Percentiles rank a stretch among this genome's conserved stretches.
phyloP scores from a whole-genome alignment of 2,797 vertebrate species.

The Danio kyathit region DNA sequence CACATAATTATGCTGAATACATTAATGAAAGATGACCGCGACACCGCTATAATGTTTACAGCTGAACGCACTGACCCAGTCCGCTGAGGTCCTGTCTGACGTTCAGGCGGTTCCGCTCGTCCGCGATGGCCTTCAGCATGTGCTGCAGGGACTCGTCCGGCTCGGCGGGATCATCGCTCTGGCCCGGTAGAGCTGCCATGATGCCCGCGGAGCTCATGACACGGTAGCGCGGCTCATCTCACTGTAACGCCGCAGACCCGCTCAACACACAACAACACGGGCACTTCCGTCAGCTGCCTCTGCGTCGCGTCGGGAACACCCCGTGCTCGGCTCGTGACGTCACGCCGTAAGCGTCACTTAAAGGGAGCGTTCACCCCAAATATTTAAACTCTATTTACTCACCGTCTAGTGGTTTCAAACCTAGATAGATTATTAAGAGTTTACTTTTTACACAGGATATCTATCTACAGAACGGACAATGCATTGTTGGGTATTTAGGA shows the following conservation, averaged over 20 bases:
- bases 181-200: conserved; percentile 82
- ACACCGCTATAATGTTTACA: background rate
- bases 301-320: conserved; percentile 40
- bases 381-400: no score
- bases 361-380: no score
- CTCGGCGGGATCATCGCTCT: conserved; percentile 75
- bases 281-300: conserved; percentile 26
- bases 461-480: no score
- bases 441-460: no score
- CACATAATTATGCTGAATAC: background rate
- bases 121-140: conserved; percentile 84
- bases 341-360: background rate
- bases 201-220: conserved; percentile 80
- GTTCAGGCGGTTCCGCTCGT: conserved; percentile 80
- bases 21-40: no score
- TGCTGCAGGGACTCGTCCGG: conserved; percentile 80
- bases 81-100: conserved; percentile 80
- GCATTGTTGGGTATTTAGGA: no score
- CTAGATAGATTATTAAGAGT: no score
- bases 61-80: conserved; percentile 71
- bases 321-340: conserved; percentile 1
- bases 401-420: no score
- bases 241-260: conserved; percentile 31
- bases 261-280: conserved; percentile 19
- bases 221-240: conserved; percentile 56